Conservation (phyloP, 2,888 invertebrate genomes). For the Hesperia comma region DNA sequence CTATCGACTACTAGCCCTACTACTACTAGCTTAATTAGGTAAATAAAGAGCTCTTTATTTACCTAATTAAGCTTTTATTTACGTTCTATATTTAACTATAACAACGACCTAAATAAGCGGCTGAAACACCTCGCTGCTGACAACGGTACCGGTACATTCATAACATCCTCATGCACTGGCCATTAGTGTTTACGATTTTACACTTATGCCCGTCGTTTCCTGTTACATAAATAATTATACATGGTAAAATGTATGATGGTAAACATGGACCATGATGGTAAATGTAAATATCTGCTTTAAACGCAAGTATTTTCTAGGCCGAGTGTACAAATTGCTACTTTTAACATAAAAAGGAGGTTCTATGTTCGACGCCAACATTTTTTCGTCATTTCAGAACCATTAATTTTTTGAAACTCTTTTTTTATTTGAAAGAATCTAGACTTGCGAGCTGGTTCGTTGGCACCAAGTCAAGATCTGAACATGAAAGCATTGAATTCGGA, state of each 20-base stretch:
- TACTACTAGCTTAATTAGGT: too few species aligned
- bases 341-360: too few species aligned
- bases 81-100: conserved; percentile 51
- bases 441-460: too few species aligned
- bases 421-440: too few species aligned
- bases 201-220: conserved; percentile 19
- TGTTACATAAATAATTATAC: not conserved
- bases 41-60: conserved; percentile 10
- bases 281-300: not conserved
- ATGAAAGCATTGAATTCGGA: too few species aligned
- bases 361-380: too few species aligned
- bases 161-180: conserved; percentile 27
- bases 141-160: conserved; percentile 36
- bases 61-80: conserved; percentile 38
- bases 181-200: conserved; percentile 41
- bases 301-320: not conserved
- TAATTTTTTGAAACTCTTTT: too few species aligned
- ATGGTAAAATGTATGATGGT: too few species aligned
- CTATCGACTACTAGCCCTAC: conserved; percentile 13
- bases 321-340: too few species aligned
- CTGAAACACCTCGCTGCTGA: conserved; percentile 51
- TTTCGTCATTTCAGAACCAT: too few species aligned
- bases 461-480: too few species aligned
- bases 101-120: conserved; percentile 63
- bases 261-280: too few species aligned